Percentiles rank a stretch among this genome's conserved stretches.
phyloP scores from a whole-genome alignment of 2,888 invertebrate genomes.

The Athalia rosae region DNA sequence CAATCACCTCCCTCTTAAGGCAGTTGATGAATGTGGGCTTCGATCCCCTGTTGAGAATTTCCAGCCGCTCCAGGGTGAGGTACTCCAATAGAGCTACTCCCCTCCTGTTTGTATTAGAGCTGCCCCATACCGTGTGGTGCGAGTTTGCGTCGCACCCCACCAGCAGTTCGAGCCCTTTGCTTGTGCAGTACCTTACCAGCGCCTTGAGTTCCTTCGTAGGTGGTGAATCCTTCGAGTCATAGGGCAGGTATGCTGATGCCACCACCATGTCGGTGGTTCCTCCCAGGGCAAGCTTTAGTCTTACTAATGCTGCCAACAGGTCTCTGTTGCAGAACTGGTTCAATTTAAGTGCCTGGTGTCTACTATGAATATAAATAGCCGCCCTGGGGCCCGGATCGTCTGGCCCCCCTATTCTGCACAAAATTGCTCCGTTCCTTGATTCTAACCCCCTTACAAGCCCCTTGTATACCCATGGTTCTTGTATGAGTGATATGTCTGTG shows the following conservation, averaged over 20 bases:
- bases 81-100: no score
- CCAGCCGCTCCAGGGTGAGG: background rate
- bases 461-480: background rate
- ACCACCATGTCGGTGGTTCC: no score
- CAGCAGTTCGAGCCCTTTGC: no score
- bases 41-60: conserved; percentile 33
- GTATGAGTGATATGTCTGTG: background rate
- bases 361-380: background rate
- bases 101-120: no score
- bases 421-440: background rate
- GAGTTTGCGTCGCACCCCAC: no score
- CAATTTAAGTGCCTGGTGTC: background rate
- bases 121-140: no score
- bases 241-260: no score
- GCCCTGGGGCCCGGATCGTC: background rate
- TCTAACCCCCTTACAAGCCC: background rate
- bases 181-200: no score
- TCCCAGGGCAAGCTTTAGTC: no score
- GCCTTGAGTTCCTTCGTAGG: no score
- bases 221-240: no score
- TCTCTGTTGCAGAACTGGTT: background rate
- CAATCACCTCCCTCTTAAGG: background rate
- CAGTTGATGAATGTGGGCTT: background rate
- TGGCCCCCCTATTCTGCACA: background rate
- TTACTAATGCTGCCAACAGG: no score